phyloP scores from a whole-genome alignment of 2,888 invertebrate genomes.

The Cerceris rybyensis region DNA sequence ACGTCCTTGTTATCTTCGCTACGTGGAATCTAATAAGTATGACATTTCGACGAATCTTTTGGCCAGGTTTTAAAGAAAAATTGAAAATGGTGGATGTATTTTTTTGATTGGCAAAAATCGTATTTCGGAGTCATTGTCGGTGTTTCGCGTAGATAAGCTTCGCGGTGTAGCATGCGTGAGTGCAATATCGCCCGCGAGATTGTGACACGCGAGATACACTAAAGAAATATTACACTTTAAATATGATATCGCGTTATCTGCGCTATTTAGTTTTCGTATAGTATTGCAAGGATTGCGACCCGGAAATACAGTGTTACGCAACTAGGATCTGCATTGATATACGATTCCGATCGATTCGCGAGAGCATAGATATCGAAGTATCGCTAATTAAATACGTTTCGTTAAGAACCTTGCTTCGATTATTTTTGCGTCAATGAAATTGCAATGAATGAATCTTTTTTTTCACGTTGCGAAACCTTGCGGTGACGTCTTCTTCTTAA shows the following conservation, averaged over 20 bases:
- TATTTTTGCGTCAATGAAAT: too few species aligned
- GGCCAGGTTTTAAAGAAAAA: neutral
- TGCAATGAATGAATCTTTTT: too few species aligned
- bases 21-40: neutral
- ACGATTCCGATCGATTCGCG: constrained; percentile 11
- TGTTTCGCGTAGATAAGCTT: constrained; percentile 13
- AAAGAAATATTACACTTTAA: constrained; percentile 45
- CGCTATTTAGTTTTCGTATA: constrained; percentile 45
- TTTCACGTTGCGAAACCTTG: neutral
- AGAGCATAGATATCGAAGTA: constrained; percentile 3
- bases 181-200: constrained; percentile 31
- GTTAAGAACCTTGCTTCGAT: too few species aligned
- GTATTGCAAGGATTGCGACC: constrained; percentile 36
- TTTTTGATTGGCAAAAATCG: neutral
- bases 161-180: constrained; percentile 11
- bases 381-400: constrained; percentile 1
- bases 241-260: constrained; percentile 47
- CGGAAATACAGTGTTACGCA: constrained; percentile 46
- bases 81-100: neutral
- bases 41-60: neutral
- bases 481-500: too few species aligned
- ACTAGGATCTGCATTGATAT: constrained; percentile 34
- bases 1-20: too few species aligned
- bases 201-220: constrained; percentile 39
- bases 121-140: constrained; percentile 16